Evolutionary conservation across 2,113 vertebrate species (phyloP).

Genomic region (Copsychus sechellarum): DNA sequence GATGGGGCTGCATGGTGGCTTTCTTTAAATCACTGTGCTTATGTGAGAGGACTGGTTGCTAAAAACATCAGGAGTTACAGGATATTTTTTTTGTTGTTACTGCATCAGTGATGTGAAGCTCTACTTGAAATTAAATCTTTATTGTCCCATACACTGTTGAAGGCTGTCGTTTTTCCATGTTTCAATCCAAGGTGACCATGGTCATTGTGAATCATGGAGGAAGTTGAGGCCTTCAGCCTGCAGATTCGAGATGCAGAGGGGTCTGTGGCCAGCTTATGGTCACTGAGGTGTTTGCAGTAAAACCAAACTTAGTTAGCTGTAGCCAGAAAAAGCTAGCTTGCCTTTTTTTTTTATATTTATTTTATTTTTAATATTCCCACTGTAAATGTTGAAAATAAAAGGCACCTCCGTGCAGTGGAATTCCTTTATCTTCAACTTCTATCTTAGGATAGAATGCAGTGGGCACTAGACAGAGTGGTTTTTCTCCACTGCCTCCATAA

Average conservation of each 20-base stretch:
- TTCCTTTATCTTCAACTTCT: neutral
- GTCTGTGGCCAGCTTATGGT: neutral
- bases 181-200: neutral
- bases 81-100: neutral
- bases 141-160: neutral
- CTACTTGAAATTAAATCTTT: neutral
- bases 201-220: neutral
- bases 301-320: neutral
- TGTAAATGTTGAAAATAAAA: neutral
- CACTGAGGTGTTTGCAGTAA: neutral
- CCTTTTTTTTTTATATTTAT: no score
- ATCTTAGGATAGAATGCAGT: neutral
- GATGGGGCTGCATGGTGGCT: neutral
- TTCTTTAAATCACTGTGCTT: neutral
- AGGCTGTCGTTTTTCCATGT: neutral
- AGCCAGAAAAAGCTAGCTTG: neutral
- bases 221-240: neutral
- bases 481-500: neutral
- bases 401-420: neutral
- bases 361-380: neutral
- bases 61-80: neutral
- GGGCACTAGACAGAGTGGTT: fast-evolving
- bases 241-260: neutral
- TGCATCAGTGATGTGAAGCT: neutral
- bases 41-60: neutral